These are phyloP conservation scores for Lophura nycthemera DNA, from an alignment of 2,113 vertebrate genomes.

Conservation along the genomic window DNA sequence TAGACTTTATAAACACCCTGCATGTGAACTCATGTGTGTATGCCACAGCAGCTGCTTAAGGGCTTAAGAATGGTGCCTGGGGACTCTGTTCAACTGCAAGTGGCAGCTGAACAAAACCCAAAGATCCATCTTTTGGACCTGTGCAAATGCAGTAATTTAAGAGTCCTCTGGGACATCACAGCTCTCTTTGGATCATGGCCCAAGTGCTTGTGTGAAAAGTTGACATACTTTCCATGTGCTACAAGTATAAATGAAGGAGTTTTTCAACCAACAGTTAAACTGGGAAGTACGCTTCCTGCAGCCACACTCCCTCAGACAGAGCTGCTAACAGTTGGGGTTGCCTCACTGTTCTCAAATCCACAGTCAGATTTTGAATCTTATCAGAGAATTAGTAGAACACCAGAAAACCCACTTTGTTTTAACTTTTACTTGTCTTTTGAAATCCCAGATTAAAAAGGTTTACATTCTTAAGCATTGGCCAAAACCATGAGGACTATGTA, in stretches of 20 bases:
- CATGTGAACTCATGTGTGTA: background rate
- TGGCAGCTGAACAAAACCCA: background rate
- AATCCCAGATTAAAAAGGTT: constrained; percentile 34
- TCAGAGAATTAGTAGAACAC: constrained; percentile 1
- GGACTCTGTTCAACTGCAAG: background rate
- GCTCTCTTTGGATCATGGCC: background rate
- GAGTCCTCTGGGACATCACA: background rate
- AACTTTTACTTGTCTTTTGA: constrained; percentile 18
- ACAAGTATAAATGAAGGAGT: background rate
- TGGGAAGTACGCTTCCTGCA: background rate
- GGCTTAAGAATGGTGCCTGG: background rate
- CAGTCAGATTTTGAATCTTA: background rate
- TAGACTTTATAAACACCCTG: background rate
- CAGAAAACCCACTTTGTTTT: background rate
- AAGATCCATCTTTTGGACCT: background rate
- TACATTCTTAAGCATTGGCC: constrained; percentile 37
- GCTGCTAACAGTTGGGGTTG: background rate
- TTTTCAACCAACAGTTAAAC: background rate
- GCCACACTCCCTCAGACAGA: background rate
- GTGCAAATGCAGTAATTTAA: fast-evolving
- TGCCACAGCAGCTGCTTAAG: background rate
- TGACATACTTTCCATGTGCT: background rate
- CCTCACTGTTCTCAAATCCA: background rate
- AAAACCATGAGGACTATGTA: constrained; percentile 17
- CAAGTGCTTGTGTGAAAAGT: background rate